These are phyloP conservation scores for Psophia crepitans DNA, from an alignment of 2,113 vertebrate species.

Conservation along the genomic window DNA sequence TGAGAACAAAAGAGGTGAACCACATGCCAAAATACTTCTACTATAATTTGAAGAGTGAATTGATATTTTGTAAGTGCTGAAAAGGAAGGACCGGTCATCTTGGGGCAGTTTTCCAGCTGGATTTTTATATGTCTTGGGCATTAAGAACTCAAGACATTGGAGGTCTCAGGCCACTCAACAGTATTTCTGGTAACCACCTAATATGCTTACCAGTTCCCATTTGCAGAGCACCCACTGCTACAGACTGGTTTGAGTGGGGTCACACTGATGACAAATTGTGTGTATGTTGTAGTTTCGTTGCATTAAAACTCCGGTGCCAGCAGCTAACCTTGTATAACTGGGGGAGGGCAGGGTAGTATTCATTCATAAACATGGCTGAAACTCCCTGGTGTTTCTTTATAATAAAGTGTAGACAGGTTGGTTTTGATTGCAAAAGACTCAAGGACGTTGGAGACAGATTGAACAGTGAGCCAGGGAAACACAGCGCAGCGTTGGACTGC, in stretches of 20 bases:
- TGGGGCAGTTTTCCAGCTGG: not conserved
- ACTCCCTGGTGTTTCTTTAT: constrained; percentile 7
- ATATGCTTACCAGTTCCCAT: not conserved
- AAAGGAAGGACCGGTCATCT: not conserved
- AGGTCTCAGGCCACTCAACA: not conserved
- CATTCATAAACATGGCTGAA: constrained; percentile 18
- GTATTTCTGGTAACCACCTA: not conserved
- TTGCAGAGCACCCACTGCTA: not conserved
- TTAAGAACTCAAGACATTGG: not conserved
- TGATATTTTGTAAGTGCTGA: not conserved
- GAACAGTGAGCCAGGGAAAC: not conserved
- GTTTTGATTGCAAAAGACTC: constrained; percentile 13
- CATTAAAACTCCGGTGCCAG: constrained; percentile 4
- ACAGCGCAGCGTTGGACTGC: not conserved
- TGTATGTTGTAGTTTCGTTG: not conserved
- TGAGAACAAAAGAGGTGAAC: not conserved
- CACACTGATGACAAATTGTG: not conserved
- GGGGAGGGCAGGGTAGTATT: not conserved
- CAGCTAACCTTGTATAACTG: constrained; percentile 1
- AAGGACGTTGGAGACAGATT: not conserved
- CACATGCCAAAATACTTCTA: not conserved
- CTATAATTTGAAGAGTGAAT: not conserved
- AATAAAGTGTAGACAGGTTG: constrained; percentile 22
- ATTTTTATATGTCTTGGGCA: not conserved
- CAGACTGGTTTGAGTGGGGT: constrained; percentile 23